These are phyloP conservation scores for Callocephalon fimbriatum DNA, from an alignment of 2,113 vertebrate genomes.

Conservation along the genomic window DNA sequence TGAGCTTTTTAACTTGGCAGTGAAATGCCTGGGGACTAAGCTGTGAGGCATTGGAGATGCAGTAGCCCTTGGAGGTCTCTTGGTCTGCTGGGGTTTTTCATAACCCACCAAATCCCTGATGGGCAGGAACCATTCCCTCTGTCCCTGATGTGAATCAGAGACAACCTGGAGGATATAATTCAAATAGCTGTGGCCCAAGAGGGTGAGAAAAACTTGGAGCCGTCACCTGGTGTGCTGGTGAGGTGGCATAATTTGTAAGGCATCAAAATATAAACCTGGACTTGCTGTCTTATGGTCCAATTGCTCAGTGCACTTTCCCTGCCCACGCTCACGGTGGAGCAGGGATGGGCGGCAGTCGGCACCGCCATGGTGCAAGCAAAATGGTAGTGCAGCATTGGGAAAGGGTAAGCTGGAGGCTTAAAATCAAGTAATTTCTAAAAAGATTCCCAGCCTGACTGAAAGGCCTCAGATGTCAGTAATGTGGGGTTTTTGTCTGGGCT, in stretches of 20 bases:
- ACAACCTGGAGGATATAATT: neutral
- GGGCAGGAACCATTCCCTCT: neutral
- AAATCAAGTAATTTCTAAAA: neutral
- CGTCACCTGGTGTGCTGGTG: neutral
- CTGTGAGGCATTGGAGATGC: neutral
- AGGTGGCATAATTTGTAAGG: neutral
- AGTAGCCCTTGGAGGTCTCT: neutral
- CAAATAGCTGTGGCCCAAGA: neutral
- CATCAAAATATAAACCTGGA: neutral
- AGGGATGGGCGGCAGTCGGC: fast-evolving
- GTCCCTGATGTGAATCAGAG: neutral
- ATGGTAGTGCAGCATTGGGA: neutral
- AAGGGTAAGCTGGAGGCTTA: neutral
- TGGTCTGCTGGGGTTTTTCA: neutral
- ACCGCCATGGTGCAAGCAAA: fast-evolving
- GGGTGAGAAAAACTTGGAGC: neutral
- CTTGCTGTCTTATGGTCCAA: fast-evolving
- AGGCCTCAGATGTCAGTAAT: neutral
- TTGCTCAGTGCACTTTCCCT: neutral
- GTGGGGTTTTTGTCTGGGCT: neutral
- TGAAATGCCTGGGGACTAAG: neutral
- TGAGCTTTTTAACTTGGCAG: neutral
- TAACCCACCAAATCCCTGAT: neutral
- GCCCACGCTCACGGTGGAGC: fast-evolving
- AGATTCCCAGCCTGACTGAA: neutral